Percentiles rank a stretch among this genome's conserved stretches.
phyloP scores from a whole-genome alignment of 2,888 invertebrate genomes.

The Agrotis puta region DNA sequence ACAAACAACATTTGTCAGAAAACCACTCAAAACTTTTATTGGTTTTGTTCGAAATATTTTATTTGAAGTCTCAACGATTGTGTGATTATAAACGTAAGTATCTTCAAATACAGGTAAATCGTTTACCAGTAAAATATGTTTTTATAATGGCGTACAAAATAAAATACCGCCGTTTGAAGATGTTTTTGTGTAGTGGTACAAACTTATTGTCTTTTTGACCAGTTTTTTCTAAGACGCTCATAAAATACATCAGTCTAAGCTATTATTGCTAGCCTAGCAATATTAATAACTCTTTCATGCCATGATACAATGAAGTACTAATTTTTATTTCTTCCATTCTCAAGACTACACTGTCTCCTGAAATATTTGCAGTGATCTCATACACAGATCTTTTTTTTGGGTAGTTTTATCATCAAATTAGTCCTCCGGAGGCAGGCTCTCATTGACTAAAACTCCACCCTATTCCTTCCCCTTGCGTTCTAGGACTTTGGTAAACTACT shows the following conservation, averaged over 20 bases:
- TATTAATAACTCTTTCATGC: background rate
- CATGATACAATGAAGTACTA: background rate
- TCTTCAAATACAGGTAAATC: slow-evolving; percentile 11
- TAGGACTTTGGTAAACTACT: no score
- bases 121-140: slow-evolving; percentile 21
- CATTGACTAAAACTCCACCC: no score
- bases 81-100: slow-evolving; percentile 16
- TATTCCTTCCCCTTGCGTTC: no score
- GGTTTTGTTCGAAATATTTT: slow-evolving; percentile 45
- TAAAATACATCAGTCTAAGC: background rate
- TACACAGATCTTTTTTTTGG: no score
- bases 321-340: background rate
- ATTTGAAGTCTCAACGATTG: slow-evolving; percentile 31
- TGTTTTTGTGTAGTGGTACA: background rate
- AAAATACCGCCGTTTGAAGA: background rate
- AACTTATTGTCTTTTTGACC: slow-evolving; percentile 1
- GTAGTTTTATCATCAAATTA: no score
- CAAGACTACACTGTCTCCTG: background rate
- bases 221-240: background rate
- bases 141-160: background rate
- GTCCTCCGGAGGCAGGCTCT: no score
- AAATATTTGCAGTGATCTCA: background rate
- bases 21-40: slow-evolving; percentile 53
- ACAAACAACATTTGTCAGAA: slow-evolving; percentile 32
- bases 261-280: background rate